Conservation (phyloP, 2,113 vertebrate species). For the Equus przewalskii region DNA sequence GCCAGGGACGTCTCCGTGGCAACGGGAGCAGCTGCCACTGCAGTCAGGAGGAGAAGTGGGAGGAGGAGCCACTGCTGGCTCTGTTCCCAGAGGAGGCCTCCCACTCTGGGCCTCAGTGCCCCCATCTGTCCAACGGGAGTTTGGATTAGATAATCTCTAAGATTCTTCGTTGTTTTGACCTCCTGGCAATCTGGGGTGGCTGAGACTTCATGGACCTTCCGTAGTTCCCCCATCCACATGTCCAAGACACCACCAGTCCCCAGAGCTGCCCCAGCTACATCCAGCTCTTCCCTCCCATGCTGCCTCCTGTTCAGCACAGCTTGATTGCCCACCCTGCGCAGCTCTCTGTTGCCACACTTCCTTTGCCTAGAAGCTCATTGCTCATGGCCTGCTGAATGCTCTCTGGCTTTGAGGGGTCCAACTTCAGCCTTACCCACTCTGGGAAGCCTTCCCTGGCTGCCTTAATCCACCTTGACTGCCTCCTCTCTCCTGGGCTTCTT, state of each 20-base stretch:
- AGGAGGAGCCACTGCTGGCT: conserved; percentile 80
- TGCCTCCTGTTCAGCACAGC: conserved; percentile 12
- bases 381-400: background rate
- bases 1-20: conserved; percentile 79
- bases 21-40: conserved; percentile 67
- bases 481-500: conserved; percentile 23
- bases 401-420: background rate
- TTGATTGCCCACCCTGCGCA: background rate
- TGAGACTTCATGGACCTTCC: background rate
- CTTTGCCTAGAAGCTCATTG: conserved; percentile 50
- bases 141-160: conserved; percentile 59
- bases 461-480: background rate
- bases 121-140: conserved; percentile 70
- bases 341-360: conserved; percentile 26
- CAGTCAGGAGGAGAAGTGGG: conserved; percentile 69
- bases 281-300: background rate
- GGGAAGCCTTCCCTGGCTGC: background rate
- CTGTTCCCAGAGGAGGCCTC: conserved; percentile 77
- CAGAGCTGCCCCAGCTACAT: background rate
- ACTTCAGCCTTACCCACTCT: background rate
- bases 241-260: background rate
- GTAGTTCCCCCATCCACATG: background rate
- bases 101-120: conserved; percentile 78
- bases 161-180: conserved; percentile 63
- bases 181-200: conserved; percentile 44